A percentile compares a stretch with the other conserved stretches of the same genome.
phyloP scores from a whole-genome alignment of 2,797 vertebrate species.

The Melanotaenia nigrans region DNA sequence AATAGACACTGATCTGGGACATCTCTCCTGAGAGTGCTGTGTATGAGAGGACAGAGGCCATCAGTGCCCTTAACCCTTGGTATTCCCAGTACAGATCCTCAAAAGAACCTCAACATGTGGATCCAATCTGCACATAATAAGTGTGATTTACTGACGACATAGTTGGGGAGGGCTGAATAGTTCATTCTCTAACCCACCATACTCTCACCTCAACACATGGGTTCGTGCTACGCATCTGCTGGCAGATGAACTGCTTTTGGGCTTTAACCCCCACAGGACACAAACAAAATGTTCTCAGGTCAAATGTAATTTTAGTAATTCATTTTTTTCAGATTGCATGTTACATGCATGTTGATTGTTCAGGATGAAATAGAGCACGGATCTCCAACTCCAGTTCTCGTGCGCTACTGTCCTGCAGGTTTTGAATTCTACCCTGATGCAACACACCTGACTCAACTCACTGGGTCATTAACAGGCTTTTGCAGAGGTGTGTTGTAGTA shows the following conservation, averaged over 20 bases:
- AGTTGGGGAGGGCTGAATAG: slow-evolving; percentile 48
- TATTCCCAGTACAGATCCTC: slow-evolving; percentile 37
- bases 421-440: too few species aligned
- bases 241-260: slow-evolving; percentile 40
- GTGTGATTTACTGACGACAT: slow-evolving; percentile 72
- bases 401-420: too few species aligned
- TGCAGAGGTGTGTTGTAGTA: too few species aligned
- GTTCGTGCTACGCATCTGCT: slow-evolving; percentile 45
- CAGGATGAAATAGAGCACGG: background rate
- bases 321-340: background rate
- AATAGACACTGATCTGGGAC: slow-evolving; percentile 52
- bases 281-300: slow-evolving; percentile 39
- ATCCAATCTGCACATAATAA: slow-evolving; percentile 78
- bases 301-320: slow-evolving; percentile 16
- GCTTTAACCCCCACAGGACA: slow-evolving; percentile 51
- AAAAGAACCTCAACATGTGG: slow-evolving; percentile 72
- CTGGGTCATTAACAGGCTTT: too few species aligned
- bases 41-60: slow-evolving; percentile 38
- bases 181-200: slow-evolving; percentile 25
- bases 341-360: slow-evolving; percentile 1
- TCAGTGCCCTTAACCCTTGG: slow-evolving; percentile 19
- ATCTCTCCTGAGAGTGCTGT: slow-evolving; percentile 37
- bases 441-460: too few species aligned
- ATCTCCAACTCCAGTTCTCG: too few species aligned
- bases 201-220: slow-evolving; percentile 57